phyloP scores from a whole-genome alignment of 2,888 invertebrate species.

The Rhingia campestris region DNA sequence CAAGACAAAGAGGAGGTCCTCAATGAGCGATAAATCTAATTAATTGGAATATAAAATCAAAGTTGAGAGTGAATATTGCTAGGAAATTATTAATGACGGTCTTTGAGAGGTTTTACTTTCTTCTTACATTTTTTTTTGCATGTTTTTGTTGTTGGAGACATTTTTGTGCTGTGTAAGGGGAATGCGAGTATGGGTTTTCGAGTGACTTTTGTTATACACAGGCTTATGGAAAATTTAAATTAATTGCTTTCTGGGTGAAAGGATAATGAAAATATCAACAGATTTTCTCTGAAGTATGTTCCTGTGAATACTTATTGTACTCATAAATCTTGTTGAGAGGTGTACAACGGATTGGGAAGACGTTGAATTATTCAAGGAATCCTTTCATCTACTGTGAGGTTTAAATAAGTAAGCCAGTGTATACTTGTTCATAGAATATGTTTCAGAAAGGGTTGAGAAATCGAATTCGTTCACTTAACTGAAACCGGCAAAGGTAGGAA shows the following conservation, averaged over 20 bases:
- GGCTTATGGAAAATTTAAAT: constrained; percentile 51
- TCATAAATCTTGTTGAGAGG: constrained; percentile 1
- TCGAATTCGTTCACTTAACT: no score
- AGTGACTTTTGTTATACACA: constrained; percentile 58
- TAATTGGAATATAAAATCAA: constrained; percentile 71
- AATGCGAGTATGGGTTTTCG: constrained; percentile 13
- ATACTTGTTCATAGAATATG: no score
- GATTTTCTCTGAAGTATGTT: constrained; percentile 13
- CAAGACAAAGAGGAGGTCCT: constrained; percentile 63
- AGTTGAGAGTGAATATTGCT: constrained; percentile 66
- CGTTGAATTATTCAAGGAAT: not conserved
- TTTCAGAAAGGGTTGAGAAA: no score
- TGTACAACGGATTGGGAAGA: not conserved
- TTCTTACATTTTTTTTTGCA: not conserved
- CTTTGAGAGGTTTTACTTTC: constrained; percentile 17
- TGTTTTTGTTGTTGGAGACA: not conserved
- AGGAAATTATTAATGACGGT: constrained; percentile 56
- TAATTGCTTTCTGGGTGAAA: constrained; percentile 59
- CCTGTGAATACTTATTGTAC: not conserved
- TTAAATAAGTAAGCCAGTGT: no score
- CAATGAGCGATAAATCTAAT: constrained; percentile 72
- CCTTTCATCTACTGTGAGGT: no score
- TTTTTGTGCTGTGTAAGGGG: not conserved
- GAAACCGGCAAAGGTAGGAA: no score
- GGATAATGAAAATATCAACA: constrained; percentile 61